phyloP scores from a whole-genome alignment of 2,113 vertebrate species.

The Cepphus grylle region DNA sequence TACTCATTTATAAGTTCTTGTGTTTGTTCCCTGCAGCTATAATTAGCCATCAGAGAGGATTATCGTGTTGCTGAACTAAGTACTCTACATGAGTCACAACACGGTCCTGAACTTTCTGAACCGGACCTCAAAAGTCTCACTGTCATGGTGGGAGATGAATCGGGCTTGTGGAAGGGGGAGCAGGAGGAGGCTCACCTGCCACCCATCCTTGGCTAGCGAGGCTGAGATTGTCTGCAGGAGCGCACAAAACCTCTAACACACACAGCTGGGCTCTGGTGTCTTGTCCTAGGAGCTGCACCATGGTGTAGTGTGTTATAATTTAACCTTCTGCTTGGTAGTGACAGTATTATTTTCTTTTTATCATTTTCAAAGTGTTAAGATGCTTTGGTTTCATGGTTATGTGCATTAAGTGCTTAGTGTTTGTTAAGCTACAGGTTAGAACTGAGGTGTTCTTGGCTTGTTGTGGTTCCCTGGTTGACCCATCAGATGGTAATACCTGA shows the following conservation, averaged over 20 bases:
- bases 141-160: fast-evolving
- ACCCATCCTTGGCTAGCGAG: fast-evolving
- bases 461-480: not conserved
- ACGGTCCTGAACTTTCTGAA: not conserved
- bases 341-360: not conserved
- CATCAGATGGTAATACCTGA: not conserved
- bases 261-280: not conserved
- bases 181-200: not conserved
- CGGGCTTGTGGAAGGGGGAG: not conserved
- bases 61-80: fast-evolving
- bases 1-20: not conserved
- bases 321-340: not conserved
- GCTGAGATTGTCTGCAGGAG: not conserved
- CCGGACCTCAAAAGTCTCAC: fast-evolving
- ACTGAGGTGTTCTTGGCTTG: not conserved
- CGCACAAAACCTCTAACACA: not conserved
- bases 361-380: no score
- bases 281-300: not conserved
- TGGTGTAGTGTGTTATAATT: not conserved
- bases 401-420: not conserved
- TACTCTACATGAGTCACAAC: not conserved
- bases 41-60: not conserved
- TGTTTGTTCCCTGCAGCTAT: not conserved
- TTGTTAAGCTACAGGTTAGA: not conserved
- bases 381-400: not conserved